Evolutionary conservation across 2,113 vertebrate species (phyloP).

Genomic region (Ictidomys tridecemlineatus): DNA sequence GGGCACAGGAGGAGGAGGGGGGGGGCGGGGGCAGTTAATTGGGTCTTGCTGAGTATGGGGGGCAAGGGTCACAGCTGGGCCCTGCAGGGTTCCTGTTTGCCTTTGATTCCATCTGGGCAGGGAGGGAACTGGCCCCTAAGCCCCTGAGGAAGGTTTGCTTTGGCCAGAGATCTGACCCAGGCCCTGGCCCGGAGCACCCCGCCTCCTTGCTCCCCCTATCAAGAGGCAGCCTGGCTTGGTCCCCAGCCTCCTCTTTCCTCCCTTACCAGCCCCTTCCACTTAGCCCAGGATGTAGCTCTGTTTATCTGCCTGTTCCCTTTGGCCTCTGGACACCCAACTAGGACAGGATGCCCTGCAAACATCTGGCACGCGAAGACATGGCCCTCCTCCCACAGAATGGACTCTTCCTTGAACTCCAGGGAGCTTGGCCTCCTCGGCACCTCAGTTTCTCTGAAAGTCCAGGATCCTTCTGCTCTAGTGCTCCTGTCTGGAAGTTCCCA

Average conservation of each 20-base stretch:
- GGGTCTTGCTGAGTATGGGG: slow-evolving; percentile 57
- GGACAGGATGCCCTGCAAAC: slow-evolving; percentile 1
- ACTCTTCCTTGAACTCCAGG: neutral
- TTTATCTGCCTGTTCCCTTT: slow-evolving; percentile 16
- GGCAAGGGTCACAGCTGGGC: slow-evolving; percentile 81
- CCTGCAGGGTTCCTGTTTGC: slow-evolving; percentile 77
- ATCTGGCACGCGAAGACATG: neutral
- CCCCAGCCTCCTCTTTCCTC: slow-evolving; percentile 4
- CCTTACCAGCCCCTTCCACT: slow-evolving; percentile 4
- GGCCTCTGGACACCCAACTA: neutral
- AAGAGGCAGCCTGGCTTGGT: slow-evolving; percentile 42
- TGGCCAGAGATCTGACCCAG: slow-evolving; percentile 81
- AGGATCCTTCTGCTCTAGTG: neutral
- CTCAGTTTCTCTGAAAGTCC: slow-evolving; percentile 47
- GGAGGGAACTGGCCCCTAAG: slow-evolving; percentile 59
- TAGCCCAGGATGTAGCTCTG: neutral
- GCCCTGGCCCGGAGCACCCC: slow-evolving; percentile 62
- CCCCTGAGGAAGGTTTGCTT: slow-evolving; percentile 80
- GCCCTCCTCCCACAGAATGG: neutral
- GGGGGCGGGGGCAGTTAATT: no score
- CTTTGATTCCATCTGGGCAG: slow-evolving; percentile 80
- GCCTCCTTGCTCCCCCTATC: slow-evolving; percentile 67
- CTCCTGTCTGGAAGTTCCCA: neutral
- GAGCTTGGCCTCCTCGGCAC: neutral
- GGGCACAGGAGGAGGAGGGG: neutral